Evolutionary conservation across 2,113 vertebrate genomes (phyloP).

Genomic region (Mustela nigripes): DNA sequence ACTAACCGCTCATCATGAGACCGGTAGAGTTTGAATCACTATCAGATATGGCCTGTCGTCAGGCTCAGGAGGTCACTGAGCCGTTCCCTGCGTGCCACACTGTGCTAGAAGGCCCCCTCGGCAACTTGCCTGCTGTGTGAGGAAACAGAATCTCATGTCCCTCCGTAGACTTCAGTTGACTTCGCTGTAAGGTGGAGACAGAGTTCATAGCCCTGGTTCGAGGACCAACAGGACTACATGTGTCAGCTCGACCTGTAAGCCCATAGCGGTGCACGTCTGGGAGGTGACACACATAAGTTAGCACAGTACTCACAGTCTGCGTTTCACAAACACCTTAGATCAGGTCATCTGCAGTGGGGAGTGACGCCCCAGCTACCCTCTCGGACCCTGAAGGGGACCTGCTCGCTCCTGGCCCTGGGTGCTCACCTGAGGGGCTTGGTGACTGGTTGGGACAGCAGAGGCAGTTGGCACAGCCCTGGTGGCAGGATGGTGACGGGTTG

Average conservation of each 20-base stretch:
- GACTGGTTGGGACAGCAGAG: background rate
- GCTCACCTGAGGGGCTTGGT: background rate
- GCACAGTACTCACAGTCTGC: background rate
- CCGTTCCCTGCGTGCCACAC: background rate
- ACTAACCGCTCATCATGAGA: background rate
- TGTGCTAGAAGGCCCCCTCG: background rate
- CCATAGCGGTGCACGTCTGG: fast-evolving
- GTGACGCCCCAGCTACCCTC: background rate
- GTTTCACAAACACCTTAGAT: background rate
- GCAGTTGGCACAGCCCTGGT: background rate
- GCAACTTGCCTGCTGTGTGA: background rate
- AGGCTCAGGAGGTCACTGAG: background rate
- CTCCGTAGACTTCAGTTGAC: background rate
- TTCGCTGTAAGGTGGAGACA: background rate
- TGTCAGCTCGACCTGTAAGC: background rate
- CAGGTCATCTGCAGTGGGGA: background rate
- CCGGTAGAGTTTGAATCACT: background rate
- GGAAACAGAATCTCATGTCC: background rate
- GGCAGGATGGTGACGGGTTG: background rate
- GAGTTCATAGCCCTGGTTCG: no score
- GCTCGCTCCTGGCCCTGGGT: fast-evolving
- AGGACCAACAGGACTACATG: background rate
- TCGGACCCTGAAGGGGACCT: background rate
- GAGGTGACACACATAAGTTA: background rate
- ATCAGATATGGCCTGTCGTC: no score